A percentile compares a stretch with the other conserved stretches of the same genome.
phyloP scores from a whole-genome alignment of 2,888 invertebrate genomes.

The Hoplodrina ambigua region DNA sequence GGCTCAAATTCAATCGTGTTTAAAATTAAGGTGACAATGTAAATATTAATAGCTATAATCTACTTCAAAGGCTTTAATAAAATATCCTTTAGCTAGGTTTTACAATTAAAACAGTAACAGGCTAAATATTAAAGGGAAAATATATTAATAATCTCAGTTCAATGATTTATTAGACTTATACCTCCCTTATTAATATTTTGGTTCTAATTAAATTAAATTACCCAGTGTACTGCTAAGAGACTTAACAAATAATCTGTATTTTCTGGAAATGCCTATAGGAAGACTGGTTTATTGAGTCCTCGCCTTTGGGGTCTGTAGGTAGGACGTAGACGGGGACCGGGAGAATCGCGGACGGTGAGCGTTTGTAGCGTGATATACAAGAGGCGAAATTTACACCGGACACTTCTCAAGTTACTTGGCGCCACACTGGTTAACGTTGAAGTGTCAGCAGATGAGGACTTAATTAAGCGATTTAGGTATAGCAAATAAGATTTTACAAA shows the following conservation, averaged over 20 bases:
- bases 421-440: too few species aligned
- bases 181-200: conserved; percentile 40
- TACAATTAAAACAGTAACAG: conserved; percentile 24
- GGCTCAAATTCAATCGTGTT: background rate
- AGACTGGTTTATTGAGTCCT: too few species aligned
- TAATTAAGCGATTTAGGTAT: too few species aligned
- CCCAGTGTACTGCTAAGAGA: background rate
- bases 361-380: too few species aligned
- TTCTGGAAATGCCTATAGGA: conserved; percentile 1
- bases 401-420: too few species aligned
- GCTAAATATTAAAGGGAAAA: conserved; percentile 29
- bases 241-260: conserved; percentile 10
- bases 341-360: too few species aligned
- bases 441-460: too few species aligned
- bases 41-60: background rate
- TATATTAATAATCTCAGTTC: conserved; percentile 43
- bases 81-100: background rate
- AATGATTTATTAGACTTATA: conserved; percentile 47
- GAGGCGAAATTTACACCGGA: too few species aligned
- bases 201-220: conserved; percentile 31
- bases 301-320: too few species aligned
- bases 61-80: background rate
- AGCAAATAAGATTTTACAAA: conserved; percentile 1
- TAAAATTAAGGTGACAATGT: background rate
- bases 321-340: too few species aligned